phyloP scores from a whole-genome alignment of 1,140 invertebrate species.

The Zaprionus ornatus region DNA sequence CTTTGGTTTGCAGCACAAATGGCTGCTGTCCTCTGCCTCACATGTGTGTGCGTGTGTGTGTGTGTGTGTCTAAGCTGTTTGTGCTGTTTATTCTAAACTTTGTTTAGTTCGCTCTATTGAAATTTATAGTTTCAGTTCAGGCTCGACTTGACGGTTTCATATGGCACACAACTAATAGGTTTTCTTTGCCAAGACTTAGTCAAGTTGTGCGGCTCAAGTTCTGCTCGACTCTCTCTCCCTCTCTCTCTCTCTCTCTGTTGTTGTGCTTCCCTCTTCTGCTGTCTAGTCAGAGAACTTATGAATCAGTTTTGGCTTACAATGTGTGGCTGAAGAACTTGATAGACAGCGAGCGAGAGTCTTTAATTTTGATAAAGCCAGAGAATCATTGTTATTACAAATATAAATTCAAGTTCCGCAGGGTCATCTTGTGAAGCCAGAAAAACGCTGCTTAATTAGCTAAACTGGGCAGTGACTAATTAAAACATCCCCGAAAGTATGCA shows the following conservation, averaged over 20 bases:
- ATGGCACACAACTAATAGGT: conserved; percentile 73
- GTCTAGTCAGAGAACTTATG: background rate
- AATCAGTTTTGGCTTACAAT: conserved; percentile 6
- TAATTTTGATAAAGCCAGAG: background rate
- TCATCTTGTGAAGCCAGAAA: background rate
- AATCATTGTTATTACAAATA: background rate
- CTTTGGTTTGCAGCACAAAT: conserved; percentile 54
- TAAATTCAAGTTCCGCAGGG: background rate
- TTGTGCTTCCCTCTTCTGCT: background rate
- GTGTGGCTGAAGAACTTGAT: conserved; percentile 9
- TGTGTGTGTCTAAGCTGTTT: conserved; percentile 46
- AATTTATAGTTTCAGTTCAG: conserved; percentile 61
- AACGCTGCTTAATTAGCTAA: conserved; percentile 20
- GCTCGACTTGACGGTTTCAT: conserved; percentile 54
- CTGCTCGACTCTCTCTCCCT: conserved; percentile 24
- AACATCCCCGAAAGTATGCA: conserved; percentile 49
- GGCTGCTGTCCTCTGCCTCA: background rate
- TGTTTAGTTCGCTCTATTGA: conserved; percentile 46
- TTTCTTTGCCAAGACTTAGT: conserved; percentile 68
- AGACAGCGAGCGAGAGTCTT: conserved; percentile 1
- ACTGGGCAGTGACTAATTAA: conserved; percentile 53
- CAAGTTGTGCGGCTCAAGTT: conserved; percentile 39
- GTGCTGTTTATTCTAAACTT: conserved; percentile 72
- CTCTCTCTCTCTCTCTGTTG: conserved; percentile 6
- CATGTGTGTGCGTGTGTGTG: conserved; percentile 22